Conservation (phyloP, 1,140 invertebrate species). For the Anagrus nilaparvatae region DNA sequence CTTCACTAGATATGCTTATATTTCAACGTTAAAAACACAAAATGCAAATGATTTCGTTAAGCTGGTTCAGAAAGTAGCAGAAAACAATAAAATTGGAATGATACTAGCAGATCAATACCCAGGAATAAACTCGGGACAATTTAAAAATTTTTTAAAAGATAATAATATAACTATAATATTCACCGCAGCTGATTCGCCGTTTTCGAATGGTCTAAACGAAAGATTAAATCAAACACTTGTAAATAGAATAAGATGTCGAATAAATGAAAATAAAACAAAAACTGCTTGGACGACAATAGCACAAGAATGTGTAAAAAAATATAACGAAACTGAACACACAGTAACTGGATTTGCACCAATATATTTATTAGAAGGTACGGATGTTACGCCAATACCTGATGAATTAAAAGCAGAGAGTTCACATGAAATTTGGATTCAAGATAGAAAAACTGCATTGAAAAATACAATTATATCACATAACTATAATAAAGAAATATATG, state of each 20-base stretch:
- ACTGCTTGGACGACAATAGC: conserved; percentile 13
- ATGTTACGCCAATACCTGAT: conserved; percentile 3
- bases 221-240: conserved; percentile 16
- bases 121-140: conserved; percentile 18
- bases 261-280: conserved; percentile 8
- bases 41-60: conserved; percentile 30
- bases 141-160: conserved; percentile 14
- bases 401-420: conserved; percentile 7
- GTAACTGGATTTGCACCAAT: conserved; percentile 9
- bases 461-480: conserved; percentile 7
- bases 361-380: conserved; percentile 10
- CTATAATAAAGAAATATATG: conserved; percentile 9
- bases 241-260: conserved; percentile 14
- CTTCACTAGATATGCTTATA: conserved; percentile 28
- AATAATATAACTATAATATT: conserved; percentile 14
- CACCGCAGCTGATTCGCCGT: conserved; percentile 12
- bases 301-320: conserved; percentile 9
- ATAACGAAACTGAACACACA: conserved; percentile 11
- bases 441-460: conserved; percentile 8
- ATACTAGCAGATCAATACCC: conserved; percentile 17
- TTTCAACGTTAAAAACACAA: conserved; percentile 28
- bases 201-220: conserved; percentile 18
- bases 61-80: conserved; percentile 22
- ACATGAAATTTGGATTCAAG: not conserved
- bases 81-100: conserved; percentile 21